These are phyloP conservation scores for Schrankia costaestrigalis DNA, from an alignment of 2,888 invertebrate genomes.

Conservation along the genomic window DNA sequence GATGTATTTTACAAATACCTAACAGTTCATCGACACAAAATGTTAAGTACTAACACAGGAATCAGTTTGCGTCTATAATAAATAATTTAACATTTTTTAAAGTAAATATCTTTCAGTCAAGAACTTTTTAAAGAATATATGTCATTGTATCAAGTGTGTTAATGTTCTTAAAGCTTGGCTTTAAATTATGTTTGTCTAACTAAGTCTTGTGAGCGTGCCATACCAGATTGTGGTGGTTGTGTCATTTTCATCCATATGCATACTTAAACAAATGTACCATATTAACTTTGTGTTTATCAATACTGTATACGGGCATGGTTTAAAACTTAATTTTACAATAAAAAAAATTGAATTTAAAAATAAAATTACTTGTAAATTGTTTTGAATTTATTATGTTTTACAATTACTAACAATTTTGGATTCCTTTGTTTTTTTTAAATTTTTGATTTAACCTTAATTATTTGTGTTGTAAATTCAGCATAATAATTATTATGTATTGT, in stretches of 20 bases:
- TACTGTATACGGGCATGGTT: slow-evolving; percentile 21
- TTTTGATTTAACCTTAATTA: background rate
- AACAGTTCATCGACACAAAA: too few species aligned
- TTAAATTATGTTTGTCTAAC: slow-evolving; percentile 57
- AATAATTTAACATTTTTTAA: too few species aligned
- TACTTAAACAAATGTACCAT: slow-evolving; percentile 15
- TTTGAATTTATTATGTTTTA: too few species aligned
- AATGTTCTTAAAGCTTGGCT: slow-evolving; percentile 62
- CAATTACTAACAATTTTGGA: too few species aligned
- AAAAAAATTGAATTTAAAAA: too few species aligned
- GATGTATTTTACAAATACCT: too few species aligned
- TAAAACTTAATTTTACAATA: slow-evolving; percentile 3
- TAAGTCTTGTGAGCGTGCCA: slow-evolving; percentile 67
- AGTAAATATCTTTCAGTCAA: too few species aligned
- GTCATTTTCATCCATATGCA: slow-evolving; percentile 30
- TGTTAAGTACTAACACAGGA: slow-evolving; percentile 36
- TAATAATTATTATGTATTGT: slow-evolving; percentile 10
- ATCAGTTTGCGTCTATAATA: slow-evolving; percentile 37
- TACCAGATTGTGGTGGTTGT: slow-evolving; percentile 46
- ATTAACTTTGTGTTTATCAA: too few species aligned
- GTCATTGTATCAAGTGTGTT: too few species aligned
- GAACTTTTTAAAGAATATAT: too few species aligned
- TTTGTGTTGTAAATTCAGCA: background rate
- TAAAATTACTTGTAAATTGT: too few species aligned
- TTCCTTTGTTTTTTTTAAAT: too few species aligned